These are phyloP conservation scores for Anorthoa munda DNA, from an alignment of 2,888 invertebrate species.

Conservation along the genomic window DNA sequence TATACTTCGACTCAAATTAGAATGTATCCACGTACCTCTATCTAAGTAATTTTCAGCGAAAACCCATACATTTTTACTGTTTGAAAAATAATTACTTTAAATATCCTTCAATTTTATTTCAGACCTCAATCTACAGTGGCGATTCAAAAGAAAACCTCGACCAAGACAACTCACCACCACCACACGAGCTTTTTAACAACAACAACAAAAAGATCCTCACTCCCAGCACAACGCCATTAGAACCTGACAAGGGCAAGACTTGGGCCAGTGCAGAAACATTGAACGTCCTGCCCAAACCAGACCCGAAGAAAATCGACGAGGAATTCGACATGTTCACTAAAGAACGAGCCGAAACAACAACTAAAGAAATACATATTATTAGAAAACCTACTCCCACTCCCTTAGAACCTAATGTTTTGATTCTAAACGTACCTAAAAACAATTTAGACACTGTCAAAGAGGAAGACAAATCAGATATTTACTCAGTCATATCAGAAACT, in stretches of 20 bases:
- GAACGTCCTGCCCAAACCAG: conserved; percentile 49
- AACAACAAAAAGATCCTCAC: conserved; percentile 65
- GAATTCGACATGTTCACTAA: conserved; percentile 88
- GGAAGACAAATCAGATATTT: conserved; percentile 82
- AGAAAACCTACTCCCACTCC: conserved; percentile 74
- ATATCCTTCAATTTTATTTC: conserved; percentile 58
- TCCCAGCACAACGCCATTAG: conserved; percentile 83
- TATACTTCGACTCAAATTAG: too few species aligned
- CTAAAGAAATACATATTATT: conserved; percentile 62
- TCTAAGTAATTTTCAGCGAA: too few species aligned
- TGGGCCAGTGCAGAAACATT: conserved; percentile 82
- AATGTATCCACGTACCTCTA: too few species aligned
- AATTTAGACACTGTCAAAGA: conserved; percentile 85
- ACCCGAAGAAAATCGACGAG: conserved; percentile 81
- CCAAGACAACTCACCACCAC: conserved; percentile 76
- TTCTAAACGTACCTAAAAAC: conserved; percentile 80
- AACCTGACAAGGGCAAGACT: conserved; percentile 77
- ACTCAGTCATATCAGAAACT: conserved; percentile 77
- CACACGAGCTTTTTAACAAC: conserved; percentile 62
- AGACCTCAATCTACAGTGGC: conserved; percentile 84
- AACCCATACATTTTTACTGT: too few species aligned
- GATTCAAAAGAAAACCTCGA: conserved; percentile 81
- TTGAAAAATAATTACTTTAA: too few species aligned
- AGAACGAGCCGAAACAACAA: conserved; percentile 80
- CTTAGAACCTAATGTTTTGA: conserved; percentile 79